phyloP scores from a whole-genome alignment of 1,140 invertebrate species.

The Hylaeus anthracinus region DNA sequence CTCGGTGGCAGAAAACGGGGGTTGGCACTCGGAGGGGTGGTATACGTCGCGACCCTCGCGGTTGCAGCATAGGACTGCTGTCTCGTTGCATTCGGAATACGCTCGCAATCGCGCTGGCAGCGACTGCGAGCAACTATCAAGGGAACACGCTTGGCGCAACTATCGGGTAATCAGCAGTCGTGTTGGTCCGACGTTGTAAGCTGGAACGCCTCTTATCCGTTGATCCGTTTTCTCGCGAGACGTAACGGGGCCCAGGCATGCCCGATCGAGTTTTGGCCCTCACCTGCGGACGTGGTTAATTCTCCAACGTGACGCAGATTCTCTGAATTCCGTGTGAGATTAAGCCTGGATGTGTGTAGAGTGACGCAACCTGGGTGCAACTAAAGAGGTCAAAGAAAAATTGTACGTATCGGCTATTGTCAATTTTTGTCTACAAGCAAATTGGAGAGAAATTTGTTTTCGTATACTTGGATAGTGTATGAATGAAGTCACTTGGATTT shows the following conservation, averaged over 20 bases:
- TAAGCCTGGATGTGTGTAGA: neutral
- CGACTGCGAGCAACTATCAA: conserved; percentile 38
- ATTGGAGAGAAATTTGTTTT: too few relatives aligned
- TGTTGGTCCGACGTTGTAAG: conserved; percentile 21
- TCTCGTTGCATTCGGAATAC: conserved; percentile 29
- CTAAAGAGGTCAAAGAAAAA: too few relatives aligned
- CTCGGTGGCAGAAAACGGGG: conserved; percentile 22
- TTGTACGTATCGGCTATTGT: too few relatives aligned
- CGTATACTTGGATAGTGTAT: too few relatives aligned
- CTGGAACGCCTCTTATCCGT: conserved; percentile 40
- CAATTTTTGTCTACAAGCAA: too few relatives aligned
- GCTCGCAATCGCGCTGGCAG: conserved; percentile 35
- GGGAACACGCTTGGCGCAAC: conserved; percentile 42
- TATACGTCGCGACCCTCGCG: neutral
- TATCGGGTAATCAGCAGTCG: conserved; percentile 52
- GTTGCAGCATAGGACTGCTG: conserved; percentile 24
- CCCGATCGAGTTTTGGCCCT: conserved; percentile 24
- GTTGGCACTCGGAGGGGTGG: neutral
- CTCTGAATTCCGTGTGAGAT: neutral
- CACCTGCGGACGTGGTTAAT: neutral
- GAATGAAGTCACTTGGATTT: too few relatives aligned
- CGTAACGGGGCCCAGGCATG: conserved; percentile 30
- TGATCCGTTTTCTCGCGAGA: conserved; percentile 40
- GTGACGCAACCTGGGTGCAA: too few relatives aligned
- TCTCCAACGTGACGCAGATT: neutral